Base-by-base conservation (phyloP, 2,113 vertebrate genomes). In the Nothobranchius kuhntae region DNA sequence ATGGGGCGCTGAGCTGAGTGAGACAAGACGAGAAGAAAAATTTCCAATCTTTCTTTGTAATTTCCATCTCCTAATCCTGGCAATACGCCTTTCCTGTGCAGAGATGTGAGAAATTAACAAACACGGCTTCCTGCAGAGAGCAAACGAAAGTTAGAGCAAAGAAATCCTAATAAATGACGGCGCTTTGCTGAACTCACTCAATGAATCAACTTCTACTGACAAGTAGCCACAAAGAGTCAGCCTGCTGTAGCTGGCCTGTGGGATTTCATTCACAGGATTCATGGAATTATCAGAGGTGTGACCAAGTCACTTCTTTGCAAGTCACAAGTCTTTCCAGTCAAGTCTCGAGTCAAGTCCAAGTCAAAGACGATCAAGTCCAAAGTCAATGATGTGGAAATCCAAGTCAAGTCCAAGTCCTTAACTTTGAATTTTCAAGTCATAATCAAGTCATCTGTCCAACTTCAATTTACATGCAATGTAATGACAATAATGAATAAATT, bases 101-200 rank as follows among this genome's bases (percentile, higher is more conserved):
- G 66, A 86, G 52, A 82, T 76, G 73, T 78, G 75, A 87, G 79
- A 71, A 83, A 85, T 89, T 73, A 81, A 76, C 78, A 82, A 83
- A 84, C 79, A 77, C 56, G 13, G 14, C 65, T 61, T 66, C 83
- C 85, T 9, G 61, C 65, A 1, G 84, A 62, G 77, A 86, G 21
- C 44, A 71, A 76, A 30, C 61, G 77, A 75, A 65, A 46, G 57
- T 61, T 68, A 46, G 68, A 71, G 61, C n/a, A 30, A 40, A 46
- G 70, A 77, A 80, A 73, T 73, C 58, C 3, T 63, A 67, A 82
- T 74, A 69, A 80, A 75, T 65, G 53, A 62, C 3, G 36, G 46
- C 12, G 58, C 68, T 65, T 84, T 68, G 55, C 36, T 74, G 62
- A 75, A 64, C 57, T 70, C 1, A 11, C 55, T 59, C 13, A 63